phyloP scores from a whole-genome alignment of 1,140 invertebrate genomes.

The Sesamia nonagrioides region DNA sequence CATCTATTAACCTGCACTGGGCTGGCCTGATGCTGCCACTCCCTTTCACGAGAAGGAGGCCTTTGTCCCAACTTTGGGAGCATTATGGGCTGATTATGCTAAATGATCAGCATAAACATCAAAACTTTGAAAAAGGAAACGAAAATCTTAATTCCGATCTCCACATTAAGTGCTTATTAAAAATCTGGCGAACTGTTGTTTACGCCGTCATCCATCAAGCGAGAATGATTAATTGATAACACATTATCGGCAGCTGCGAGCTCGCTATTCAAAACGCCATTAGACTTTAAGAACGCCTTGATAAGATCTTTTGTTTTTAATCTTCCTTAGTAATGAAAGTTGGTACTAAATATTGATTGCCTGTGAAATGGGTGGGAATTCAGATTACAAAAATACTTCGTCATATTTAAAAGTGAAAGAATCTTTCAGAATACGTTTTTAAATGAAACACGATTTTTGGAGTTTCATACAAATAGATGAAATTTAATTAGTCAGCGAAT shows the following conservation, averaged over 20 bases:
- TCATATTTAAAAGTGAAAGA: not conserved
- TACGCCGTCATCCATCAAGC: conserved; percentile 48
- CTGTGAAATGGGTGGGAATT: not conserved
- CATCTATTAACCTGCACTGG: too few relatives aligned
- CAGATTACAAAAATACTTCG: too few relatives aligned
- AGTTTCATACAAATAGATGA: not conserved
- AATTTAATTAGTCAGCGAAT: too few relatives aligned
- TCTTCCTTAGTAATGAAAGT: conserved; percentile 38
- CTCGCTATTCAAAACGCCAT: conserved; percentile 51
- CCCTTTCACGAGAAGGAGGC: too few relatives aligned
- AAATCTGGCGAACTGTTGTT: conserved; percentile 43
- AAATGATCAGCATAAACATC: conserved; percentile 17
- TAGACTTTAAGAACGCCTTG: conserved; percentile 47
- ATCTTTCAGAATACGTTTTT: not conserved
- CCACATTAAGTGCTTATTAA: conserved; percentile 47
- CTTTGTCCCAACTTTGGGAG: too few relatives aligned
- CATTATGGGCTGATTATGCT: not conserved
- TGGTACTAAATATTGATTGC: conserved; percentile 26
- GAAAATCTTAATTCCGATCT: conserved; percentile 34
- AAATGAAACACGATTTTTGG: not conserved
- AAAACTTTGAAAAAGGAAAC: conserved; percentile 20
- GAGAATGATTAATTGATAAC: conserved; percentile 49
- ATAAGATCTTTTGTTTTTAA: conserved; percentile 47
- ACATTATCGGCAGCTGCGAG: conserved; percentile 48
- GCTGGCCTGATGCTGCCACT: too few relatives aligned